phyloP scores from a whole-genome alignment of 2,113 vertebrate species.

The Nothobranchius furzeri region DNA sequence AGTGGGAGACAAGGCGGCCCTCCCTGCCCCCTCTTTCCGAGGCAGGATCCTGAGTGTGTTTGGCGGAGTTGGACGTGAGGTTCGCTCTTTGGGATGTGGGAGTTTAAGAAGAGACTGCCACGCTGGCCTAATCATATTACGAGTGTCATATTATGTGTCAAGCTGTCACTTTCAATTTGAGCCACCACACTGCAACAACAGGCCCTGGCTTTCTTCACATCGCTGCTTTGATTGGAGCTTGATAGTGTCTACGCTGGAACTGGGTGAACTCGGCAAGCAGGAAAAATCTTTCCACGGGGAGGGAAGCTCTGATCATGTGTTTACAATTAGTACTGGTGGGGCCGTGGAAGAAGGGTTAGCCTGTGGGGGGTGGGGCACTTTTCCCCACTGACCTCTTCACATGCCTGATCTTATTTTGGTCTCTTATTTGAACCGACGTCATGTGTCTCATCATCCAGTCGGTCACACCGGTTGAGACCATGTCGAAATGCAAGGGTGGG shows the following conservation, averaged over 20 bases:
- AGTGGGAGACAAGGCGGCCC: slow-evolving; percentile 63
- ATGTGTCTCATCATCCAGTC: slow-evolving; percentile 70
- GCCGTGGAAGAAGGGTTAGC: slow-evolving; percentile 29
- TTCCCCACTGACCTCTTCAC: slow-evolving; percentile 74
- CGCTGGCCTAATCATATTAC: slow-evolving; percentile 83
- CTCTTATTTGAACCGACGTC: slow-evolving; percentile 73
- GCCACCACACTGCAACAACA: slow-evolving; percentile 66
- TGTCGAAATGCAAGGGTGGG: slow-evolving; percentile 40
- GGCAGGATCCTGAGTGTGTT: slow-evolving; percentile 67
- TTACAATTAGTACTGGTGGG: slow-evolving; percentile 71
- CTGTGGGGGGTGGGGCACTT: slow-evolving; percentile 25
- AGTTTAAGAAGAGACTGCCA: slow-evolving; percentile 74
- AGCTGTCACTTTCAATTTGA: slow-evolving; percentile 85
- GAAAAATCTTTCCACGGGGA: slow-evolving; percentile 31
- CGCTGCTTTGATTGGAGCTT: slow-evolving; percentile 77
- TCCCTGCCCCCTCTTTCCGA: slow-evolving; percentile 57
- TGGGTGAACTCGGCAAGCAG: slow-evolving; percentile 34
- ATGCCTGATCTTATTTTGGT: slow-evolving; percentile 75
- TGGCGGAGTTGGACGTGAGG: slow-evolving; percentile 69
- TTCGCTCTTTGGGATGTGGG: slow-evolving; percentile 73
- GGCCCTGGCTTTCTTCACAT: slow-evolving; percentile 66
- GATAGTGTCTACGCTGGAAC: slow-evolving; percentile 68
- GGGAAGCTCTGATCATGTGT: slow-evolving; percentile 66
- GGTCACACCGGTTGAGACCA: slow-evolving; percentile 67
- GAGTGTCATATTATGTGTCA: slow-evolving; percentile 84